Conservation (phyloP, 2,797 vertebrate species). For the Cryptoprocta ferox region DNA sequence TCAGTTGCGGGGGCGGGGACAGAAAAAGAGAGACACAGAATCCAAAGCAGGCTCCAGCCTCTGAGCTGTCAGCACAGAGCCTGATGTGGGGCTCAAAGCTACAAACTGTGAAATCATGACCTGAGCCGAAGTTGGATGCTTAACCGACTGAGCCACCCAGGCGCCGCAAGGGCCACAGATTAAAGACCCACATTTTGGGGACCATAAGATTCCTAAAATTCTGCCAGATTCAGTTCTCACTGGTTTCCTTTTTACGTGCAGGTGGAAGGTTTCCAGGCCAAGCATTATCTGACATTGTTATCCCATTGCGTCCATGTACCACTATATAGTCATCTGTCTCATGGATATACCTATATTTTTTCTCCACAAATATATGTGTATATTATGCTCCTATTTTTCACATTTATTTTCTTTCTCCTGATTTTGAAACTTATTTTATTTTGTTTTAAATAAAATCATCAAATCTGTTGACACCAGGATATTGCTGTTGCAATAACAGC, state of each 20-base stretch:
- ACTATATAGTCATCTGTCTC: not conserved
- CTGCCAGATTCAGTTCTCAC: not conserved
- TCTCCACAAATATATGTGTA: not conserved
- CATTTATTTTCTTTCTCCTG: not conserved
- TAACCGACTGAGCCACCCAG: too few relatives aligned
- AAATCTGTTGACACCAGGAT: not conserved
- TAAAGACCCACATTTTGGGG: not conserved
- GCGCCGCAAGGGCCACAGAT: too few relatives aligned
- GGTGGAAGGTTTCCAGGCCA: not conserved
- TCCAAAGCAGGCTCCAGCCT: too few relatives aligned
- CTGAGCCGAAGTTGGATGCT: too few relatives aligned
- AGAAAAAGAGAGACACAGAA: too few relatives aligned
- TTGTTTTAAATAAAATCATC: slow-evolving; percentile 21
- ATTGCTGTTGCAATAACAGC: not conserved
- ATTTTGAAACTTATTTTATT: slow-evolving; percentile 27
- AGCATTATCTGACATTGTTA: not conserved
- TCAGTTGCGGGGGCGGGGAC: too few relatives aligned
- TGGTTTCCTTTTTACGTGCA: not conserved
- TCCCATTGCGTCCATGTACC: not conserved
- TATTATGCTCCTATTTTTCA: not conserved
- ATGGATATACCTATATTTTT: not conserved
- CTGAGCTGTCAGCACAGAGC: too few relatives aligned
- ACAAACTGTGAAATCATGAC: too few relatives aligned
- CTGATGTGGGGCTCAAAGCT: too few relatives aligned
- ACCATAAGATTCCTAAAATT: not conserved